These are phyloP conservation scores for Actenoides lindsayi DNA, from an alignment of 2,113 vertebrate species.

Conservation along the genomic window DNA sequence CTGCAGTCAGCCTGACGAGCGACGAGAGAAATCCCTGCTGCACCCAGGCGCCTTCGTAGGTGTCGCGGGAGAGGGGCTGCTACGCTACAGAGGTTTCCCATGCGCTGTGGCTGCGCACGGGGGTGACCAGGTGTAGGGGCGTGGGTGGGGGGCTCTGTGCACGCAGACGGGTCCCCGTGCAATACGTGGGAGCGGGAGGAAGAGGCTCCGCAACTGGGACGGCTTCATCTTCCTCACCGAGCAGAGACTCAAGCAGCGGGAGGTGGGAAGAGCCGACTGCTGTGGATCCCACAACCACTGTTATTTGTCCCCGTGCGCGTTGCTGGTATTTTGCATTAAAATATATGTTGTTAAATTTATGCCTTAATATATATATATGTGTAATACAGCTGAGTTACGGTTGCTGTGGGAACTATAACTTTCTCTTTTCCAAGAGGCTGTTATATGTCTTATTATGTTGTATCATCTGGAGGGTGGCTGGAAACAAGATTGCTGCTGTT, in stretches of 20 bases:
- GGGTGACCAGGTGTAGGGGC: too few relatives aligned
- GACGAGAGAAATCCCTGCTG: not conserved
- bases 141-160: fast-evolving
- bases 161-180: not conserved
- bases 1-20: not conserved
- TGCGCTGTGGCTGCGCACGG: fast-evolving
- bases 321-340: constrained; percentile 63
- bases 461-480: constrained; percentile 59
- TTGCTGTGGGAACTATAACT: constrained; percentile 70
- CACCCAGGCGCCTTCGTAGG: fast-evolving
- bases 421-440: constrained; percentile 52
- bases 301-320: constrained; percentile 33
- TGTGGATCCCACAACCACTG: constrained; percentile 3
- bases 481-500: constrained; percentile 51
- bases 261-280: not conserved
- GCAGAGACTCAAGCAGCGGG: not conserved
- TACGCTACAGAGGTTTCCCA: fast-evolving
- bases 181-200: fast-evolving
- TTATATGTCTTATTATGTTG: constrained; percentile 58
- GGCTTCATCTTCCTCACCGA: fast-evolving
- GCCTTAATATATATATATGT: constrained; percentile 54
- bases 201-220: not conserved
- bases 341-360: constrained; percentile 70
- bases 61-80: not conserved
- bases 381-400: constrained; percentile 54